A percentile compares a stretch with the other conserved stretches of the same genome.
Conservation (phyloP, 1,140 invertebrate genomes). For the Spodoptera frugiperda region DNA sequence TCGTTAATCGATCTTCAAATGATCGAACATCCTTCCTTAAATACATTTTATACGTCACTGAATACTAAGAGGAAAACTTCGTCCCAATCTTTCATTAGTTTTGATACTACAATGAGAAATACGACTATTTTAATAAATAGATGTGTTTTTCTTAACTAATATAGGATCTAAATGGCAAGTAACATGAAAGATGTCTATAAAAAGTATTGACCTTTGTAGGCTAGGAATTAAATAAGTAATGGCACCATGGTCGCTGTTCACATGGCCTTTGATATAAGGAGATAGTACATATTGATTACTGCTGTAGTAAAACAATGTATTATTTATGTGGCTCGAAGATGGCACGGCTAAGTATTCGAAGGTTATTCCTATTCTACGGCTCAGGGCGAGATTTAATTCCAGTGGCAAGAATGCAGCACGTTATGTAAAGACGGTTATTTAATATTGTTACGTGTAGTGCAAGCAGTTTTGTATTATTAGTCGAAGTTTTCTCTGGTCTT, state of each 20-base stretch:
- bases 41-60: too few relatives aligned
- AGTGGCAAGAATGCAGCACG: conserved; percentile 7
- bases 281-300: background rate
- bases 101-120: too few relatives aligned
- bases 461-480: background rate
- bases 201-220: background rate
- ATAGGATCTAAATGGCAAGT: too few relatives aligned
- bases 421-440: conserved; percentile 15
- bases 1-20: background rate
- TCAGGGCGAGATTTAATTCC: conserved; percentile 25
- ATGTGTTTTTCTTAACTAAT: too few relatives aligned
- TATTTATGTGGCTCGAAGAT: conserved; percentile 1
- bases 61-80: too few relatives aligned
- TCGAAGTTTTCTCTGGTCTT: too few relatives aligned
- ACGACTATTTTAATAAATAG: too few relatives aligned
- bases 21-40: too few relatives aligned
- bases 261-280: background rate
- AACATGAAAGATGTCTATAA: too few relatives aligned
- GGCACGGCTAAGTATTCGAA: conserved; percentile 22
- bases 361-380: conserved; percentile 12
- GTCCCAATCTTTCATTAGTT: too few relatives aligned
- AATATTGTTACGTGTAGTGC: background rate
- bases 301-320: background rate
- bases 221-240: background rate
- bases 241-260: background rate